phyloP scores from a whole-genome alignment of 2,888 invertebrate genomes.

The Dicranocentrus wangi region DNA sequence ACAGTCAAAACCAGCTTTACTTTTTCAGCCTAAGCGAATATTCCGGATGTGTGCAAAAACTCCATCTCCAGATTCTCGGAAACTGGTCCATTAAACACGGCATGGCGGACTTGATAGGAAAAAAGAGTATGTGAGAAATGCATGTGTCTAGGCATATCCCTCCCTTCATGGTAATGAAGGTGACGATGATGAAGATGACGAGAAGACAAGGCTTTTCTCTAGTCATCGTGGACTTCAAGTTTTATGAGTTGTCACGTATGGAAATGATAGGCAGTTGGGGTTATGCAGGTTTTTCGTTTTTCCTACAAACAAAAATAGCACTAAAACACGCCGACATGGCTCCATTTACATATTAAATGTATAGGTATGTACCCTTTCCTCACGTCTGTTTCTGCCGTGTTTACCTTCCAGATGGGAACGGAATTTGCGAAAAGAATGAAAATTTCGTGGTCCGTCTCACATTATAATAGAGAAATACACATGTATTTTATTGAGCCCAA shows the following conservation, averaged over 20 bases:
- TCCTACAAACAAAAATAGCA: slow-evolving; percentile 1
- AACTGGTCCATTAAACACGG: slow-evolving; percentile 52
- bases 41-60: slow-evolving; percentile 49
- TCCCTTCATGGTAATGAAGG: slow-evolving; percentile 26
- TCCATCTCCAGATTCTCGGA: slow-evolving; percentile 52
- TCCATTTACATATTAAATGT: not conserved
- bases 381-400: not conserved
- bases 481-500: not conserved
- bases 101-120: slow-evolving; percentile 41
- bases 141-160: not conserved
- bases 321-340: not conserved
- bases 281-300: not conserved
- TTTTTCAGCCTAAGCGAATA: not conserved
- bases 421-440: not conserved
- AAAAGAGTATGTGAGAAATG: slow-evolving; percentile 14
- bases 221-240: not conserved
- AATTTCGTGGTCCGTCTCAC: slow-evolving; percentile 6
- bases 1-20: not conserved
- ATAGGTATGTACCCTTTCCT: not conserved
- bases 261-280: not conserved
- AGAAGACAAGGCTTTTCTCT: slow-evolving; percentile 30
- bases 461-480: not conserved
- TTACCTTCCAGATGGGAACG: not conserved
- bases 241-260: slow-evolving; percentile 35
- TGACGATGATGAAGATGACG: slow-evolving; percentile 18